phyloP scores from a whole-genome alignment of 2,113 vertebrate genomes.

The Microtus pennsylvanicus region DNA sequence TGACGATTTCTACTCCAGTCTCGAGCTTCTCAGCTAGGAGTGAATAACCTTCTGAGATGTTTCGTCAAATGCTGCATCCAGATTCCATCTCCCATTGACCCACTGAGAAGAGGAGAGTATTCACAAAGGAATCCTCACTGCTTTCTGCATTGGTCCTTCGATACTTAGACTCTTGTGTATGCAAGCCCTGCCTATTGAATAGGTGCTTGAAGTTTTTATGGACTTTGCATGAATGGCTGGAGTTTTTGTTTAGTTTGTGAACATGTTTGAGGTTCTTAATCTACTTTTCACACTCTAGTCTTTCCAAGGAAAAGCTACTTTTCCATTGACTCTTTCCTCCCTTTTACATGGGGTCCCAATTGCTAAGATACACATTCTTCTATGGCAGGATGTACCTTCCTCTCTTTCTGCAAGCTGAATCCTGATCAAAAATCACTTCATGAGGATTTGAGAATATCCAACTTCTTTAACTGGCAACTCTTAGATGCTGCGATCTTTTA shows the following conservation, averaged over 20 bases:
- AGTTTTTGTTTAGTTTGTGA: neutral
- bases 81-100: neutral
- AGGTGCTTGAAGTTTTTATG: neutral
- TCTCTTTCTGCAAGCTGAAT: neutral
- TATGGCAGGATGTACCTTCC: rapidly evolving
- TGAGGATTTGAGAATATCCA: neutral
- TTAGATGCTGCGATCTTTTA: neutral
- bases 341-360: no score
- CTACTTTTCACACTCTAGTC: neutral
- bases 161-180: neutral
- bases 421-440: neutral
- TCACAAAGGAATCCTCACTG: neutral
- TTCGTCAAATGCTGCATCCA: no score
- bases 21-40: neutral
- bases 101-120: neutral
- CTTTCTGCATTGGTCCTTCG: neutral
- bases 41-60: neutral
- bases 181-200: neutral
- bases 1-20: neutral
- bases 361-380: neutral
- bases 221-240: neutral
- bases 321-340: neutral
- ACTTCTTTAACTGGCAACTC: neutral
- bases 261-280: neutral
- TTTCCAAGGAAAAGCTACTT: neutral